Base-by-base conservation (phyloP, 2,888 invertebrate genomes). In the Boloria selene region DNA sequence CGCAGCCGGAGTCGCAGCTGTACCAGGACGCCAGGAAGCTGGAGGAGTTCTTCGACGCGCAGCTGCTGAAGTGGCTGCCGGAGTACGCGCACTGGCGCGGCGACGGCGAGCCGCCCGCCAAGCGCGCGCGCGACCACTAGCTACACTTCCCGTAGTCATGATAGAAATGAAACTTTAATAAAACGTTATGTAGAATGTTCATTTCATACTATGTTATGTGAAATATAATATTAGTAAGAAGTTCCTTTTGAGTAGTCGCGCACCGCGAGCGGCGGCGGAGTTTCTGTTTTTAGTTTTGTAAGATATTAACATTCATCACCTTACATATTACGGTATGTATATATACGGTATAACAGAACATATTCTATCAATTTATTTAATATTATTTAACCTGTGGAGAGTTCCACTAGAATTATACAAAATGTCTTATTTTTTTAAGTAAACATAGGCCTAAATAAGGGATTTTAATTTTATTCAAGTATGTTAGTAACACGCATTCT, bases 11-110 rank as follows among this genome's bases (percentile, higher is more conserved):
- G 73, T 95, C 96, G 16, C 94, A 94, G 81, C 94, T 96, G 52
- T 96, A 95, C 88, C 94, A 94, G 77, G 96, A 97, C 87, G 97
- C 96, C 52, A 95, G 95, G 84, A 94, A 95, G 70, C 93, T 97
- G 77, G 97, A 97, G 84, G 96, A 96, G 86, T 97, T 97, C 90
- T 97, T 97, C 84, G 96, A 97, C 79, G 95, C 96, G 78, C 95
- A 96, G 81, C 91, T 97, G 72, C 82, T 94, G 61, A 97, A 97
- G 85, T 96, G 96, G 95, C 90, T 97, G 75, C 97, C 97, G 2
- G 95, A 95, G 80, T 95, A 94, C 86, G 95, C 94, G 26, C 94
- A 93, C 79, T 94, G 87, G 88, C 73, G 75, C 80, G 86, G 85
- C 68, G 88, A 85, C 75, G 86, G 82, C 73, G 84, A 83, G 73